Evolutionary conservation across 2,797 vertebrate genomes (phyloP), one percentile per base, ranked within the genome.

Genomic region (Pyrocephalus nanus): DNA sequence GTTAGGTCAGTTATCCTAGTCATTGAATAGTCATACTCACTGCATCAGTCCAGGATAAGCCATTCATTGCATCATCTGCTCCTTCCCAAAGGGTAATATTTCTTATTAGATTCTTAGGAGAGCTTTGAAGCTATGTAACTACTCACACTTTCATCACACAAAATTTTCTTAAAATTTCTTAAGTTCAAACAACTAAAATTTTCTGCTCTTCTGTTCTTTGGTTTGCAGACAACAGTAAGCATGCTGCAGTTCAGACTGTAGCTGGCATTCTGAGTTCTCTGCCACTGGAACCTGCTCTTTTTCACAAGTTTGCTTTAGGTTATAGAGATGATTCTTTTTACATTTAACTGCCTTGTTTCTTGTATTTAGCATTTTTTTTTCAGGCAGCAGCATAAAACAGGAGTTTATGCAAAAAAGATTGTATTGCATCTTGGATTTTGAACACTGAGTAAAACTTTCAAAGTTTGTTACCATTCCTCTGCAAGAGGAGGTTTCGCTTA

Each of bases 21-120:
- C 8, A 22, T 12, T 66, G 80, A 66, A 60, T 72, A 72, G 47
- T 70, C 51, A 51, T 58, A 50, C 48, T 90, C 62, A 70, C 23
- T 30, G 72, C 76, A 40, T 86, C 3, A 6, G 14, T 69, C 62
- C 21, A 57, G 89, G 66, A 54, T 83, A 78, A 75, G 38, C 21
- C 18, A 14, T 66, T 53, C 48, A 18, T 82, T 92, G 18, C 40
- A 53, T 92, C 47, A 53, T 72, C 50, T 91, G 8, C 16, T 92
- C 61, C 34, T 96, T 93, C 82, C 90, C 88, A 76, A 72, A 86
- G 79, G 82, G 32, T 42, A 72, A 47, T 95, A 57, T 72, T 91
- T 92, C 73, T 72, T 91, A 66, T 21, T 83, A 83, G 62, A 80
- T 91, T 93, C 51, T 51, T 80, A 53, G 42, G 18, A 61, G 48